phyloP scores from a whole-genome alignment of 2,113 vertebrate species.

The Petroica traversi region DNA sequence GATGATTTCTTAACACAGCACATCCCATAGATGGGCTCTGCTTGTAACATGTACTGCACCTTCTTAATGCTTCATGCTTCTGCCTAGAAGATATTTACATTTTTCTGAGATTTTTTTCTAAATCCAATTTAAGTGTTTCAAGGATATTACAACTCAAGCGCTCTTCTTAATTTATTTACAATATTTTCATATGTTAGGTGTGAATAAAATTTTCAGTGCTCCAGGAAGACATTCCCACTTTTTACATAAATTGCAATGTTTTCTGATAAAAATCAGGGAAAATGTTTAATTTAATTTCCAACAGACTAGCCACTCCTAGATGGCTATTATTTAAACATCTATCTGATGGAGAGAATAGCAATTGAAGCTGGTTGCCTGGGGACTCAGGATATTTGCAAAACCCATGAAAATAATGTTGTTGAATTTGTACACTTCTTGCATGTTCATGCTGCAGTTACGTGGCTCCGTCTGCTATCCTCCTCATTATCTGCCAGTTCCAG shows the following conservation, averaged over 20 bases:
- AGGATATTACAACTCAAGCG: not conserved
- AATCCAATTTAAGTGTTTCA: not conserved
- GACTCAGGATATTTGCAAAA: slow-evolving; percentile 8
- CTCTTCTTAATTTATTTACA: not conserved
- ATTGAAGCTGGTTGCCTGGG: not conserved
- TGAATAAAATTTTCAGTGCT: not conserved
- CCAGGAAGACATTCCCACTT: not conserved
- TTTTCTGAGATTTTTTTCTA: not conserved
- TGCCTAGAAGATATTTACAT: not conserved
- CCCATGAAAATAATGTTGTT: not conserved
- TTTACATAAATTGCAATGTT: not conserved
- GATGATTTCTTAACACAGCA: not conserved
- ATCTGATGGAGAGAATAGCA: not conserved
- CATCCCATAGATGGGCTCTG: not conserved
- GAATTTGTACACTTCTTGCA: not conserved
- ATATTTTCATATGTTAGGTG: not conserved
- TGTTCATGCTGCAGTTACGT: not conserved
- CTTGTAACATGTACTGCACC: not conserved
- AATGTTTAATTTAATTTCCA: not conserved
- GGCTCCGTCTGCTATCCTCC: not conserved
- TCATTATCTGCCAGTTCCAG: slow-evolving; percentile 11
- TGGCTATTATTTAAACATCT: not conserved
- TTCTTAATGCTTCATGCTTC: not conserved
- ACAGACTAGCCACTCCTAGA: not conserved
- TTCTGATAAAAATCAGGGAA: not conserved